Conservation (phyloP, 2,113 vertebrate genomes). For the Brachypteracias leptosomus region DNA sequence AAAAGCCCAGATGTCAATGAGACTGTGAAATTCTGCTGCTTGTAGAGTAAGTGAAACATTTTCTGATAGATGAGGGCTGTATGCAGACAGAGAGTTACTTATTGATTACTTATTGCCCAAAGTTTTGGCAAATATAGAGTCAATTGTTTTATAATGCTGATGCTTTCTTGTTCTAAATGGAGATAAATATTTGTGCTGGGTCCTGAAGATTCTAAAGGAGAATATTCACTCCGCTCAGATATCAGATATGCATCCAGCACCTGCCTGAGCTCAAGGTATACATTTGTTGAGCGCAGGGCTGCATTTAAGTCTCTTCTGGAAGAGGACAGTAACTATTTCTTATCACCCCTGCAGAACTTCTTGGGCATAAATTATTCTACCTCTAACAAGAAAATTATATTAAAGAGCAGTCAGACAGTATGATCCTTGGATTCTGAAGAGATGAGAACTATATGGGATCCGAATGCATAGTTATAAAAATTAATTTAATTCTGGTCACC, state of each 20-base stretch:
- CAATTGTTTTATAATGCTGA: background rate
- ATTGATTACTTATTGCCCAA: background rate
- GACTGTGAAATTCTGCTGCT: background rate
- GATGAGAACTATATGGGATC: background rate
- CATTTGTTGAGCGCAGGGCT: background rate
- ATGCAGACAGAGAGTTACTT: background rate
- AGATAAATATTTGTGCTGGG: background rate
- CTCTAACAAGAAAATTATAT: background rate
- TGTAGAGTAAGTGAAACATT: background rate
- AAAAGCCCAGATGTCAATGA: background rate
- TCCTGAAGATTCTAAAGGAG: background rate
- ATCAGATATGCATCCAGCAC: accelerated
- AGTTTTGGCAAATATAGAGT: background rate
- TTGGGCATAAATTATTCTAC: constrained; percentile 20
- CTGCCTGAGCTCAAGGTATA: accelerated
- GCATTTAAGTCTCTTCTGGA: background rate
- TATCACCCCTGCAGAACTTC: background rate
- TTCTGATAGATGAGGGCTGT: background rate
- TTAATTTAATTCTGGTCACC: background rate
- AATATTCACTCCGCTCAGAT: background rate
- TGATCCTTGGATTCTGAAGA: background rate
- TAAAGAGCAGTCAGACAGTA: background rate
- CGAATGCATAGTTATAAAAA: background rate
- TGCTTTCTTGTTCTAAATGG: background rate
- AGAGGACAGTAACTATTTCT: background rate